Conservation (phyloP, 1,140 invertebrate genomes). For the Acyrthosiphon pisum region DNA sequence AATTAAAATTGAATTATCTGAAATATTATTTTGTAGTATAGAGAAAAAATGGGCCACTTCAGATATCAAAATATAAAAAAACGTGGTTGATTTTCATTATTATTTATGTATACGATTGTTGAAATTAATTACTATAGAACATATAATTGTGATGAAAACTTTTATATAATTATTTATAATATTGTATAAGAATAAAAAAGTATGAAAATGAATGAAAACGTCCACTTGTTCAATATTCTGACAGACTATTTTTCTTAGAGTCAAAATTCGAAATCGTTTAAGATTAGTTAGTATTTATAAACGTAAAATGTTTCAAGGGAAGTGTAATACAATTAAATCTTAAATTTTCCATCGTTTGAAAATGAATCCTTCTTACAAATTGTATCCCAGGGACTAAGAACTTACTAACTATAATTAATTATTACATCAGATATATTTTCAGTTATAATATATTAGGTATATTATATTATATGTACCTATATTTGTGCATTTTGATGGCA, state of each 20-base stretch:
- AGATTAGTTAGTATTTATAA: neutral
- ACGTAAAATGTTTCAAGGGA: neutral
- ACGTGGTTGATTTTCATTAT: neutral
- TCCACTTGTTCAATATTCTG: neutral
- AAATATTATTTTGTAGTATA: neutral
- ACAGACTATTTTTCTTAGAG: neutral
- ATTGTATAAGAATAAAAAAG: neutral
- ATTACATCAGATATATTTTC: too few species aligned
- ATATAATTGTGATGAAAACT: neutral
- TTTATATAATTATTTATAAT: neutral
- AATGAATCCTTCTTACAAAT: too few species aligned
- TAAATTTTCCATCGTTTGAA: too few species aligned
- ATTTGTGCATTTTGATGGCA: too few species aligned
- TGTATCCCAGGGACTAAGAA: too few species aligned
- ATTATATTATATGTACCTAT: too few species aligned
- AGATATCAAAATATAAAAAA: neutral
- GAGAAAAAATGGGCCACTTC: neutral
- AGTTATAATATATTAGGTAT: too few species aligned
- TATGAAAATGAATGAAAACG: neutral
- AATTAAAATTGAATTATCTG: neutral
- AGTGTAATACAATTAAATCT: too few species aligned
- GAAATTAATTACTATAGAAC: neutral
- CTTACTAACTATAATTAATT: too few species aligned
- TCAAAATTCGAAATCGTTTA: neutral
- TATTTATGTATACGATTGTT: neutral